Evolutionary conservation across 2,113 vertebrate species (phyloP).

Genomic region (Carassius gibelio): DNA sequence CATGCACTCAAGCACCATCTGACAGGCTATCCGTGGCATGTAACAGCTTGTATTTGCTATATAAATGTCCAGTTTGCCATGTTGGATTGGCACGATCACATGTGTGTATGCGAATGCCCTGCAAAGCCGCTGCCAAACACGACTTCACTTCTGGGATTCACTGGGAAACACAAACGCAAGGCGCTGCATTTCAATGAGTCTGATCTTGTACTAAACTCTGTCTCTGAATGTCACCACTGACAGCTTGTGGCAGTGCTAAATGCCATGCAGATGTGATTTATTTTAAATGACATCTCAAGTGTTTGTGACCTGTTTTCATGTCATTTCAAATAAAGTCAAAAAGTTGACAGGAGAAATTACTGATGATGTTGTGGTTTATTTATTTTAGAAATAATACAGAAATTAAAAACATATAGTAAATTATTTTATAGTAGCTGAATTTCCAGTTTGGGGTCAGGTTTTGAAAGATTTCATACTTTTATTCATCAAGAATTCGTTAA

Average conservation of each 20-base stretch:
- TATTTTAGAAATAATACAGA: too few species aligned
- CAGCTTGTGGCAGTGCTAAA: background rate
- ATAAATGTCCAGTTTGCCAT: background rate
- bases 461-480: background rate
- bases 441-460: background rate
- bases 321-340: background rate
- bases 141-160: background rate
- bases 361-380: background rate
- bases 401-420: background rate
- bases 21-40: background rate
- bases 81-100: background rate
- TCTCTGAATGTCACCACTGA: background rate
- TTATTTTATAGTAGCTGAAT: background rate
- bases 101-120: background rate
- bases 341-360: background rate
- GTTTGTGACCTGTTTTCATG: background rate
- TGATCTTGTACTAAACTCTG: background rate
- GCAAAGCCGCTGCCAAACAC: background rate
- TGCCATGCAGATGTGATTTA: background rate
- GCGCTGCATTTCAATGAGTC: constrained; percentile 7
- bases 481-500: background rate
- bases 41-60: background rate
- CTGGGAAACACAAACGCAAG: background rate
- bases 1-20: constrained; percentile 12
- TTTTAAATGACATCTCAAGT: background rate